A percentile compares a stretch with the other conserved stretches of the same genome.
Conservation (phyloP, 64 coral and sea anemone genomes). For the Orbicella faveolata region DNA sequence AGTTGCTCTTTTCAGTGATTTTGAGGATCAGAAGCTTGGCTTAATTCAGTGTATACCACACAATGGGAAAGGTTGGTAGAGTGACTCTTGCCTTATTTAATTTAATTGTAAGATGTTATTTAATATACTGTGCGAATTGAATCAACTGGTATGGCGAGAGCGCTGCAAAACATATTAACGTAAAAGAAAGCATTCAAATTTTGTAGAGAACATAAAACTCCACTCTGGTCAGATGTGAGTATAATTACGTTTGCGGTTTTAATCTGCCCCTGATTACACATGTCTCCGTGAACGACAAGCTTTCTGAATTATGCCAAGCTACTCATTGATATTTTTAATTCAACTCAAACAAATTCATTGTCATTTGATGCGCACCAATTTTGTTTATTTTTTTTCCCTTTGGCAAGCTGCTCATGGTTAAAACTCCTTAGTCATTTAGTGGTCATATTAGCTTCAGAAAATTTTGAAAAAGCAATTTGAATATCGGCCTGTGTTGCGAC, state of each 20-base stretch:
- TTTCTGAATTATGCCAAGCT: background rate
- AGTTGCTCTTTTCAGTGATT: background rate
- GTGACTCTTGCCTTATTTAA: background rate
- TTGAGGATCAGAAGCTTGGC: background rate
- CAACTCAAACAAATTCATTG: background rate
- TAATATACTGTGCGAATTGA: too few relatives aligned
- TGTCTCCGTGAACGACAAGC: background rate
- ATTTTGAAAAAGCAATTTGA: conserved; percentile 4
- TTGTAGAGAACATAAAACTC: background rate
- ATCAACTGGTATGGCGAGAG: too few relatives aligned
- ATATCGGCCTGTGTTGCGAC: background rate
- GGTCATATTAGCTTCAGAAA: background rate
- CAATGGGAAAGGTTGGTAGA: background rate
- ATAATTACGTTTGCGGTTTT: conserved; percentile 20
- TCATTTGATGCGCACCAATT: background rate
- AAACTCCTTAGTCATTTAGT: background rate
- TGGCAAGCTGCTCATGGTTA: background rate
- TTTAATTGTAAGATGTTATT: too few relatives aligned
- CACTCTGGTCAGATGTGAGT: background rate
- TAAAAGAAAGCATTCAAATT: background rate
- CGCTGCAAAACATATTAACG: background rate
- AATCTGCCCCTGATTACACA: conserved; percentile 4
- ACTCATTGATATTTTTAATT: conserved; percentile 1
- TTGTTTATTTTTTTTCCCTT: background rate
- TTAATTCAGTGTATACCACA: background rate